Conservation (phyloP, 2,888 invertebrate species). For the Polyommatus iphigenia region DNA sequence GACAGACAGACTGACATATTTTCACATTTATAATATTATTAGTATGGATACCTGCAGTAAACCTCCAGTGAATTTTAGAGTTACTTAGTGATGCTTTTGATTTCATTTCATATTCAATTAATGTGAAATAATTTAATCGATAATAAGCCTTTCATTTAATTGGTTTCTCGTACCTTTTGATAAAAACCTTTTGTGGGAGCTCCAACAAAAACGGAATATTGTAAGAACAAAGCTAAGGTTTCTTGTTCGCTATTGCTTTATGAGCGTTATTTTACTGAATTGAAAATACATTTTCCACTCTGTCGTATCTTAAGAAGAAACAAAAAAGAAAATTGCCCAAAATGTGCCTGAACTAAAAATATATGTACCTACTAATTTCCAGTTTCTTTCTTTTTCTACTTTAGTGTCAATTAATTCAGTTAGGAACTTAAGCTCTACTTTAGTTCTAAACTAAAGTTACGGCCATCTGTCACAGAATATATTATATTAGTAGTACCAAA, state of each 20-base stretch:
- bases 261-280: neutral
- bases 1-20: too few relatives aligned
- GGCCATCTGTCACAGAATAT: too few relatives aligned
- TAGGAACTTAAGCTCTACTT: neutral
- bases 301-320: neutral
- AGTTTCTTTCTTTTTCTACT: neutral
- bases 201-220: neutral
- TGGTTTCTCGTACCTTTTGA: slow-evolving; percentile 18
- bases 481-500: too few relatives aligned
- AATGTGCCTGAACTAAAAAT: neutral
- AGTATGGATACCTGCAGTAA: neutral
- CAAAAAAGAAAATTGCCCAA: neutral
- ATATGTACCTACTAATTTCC: neutral
- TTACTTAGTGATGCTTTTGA: neutral
- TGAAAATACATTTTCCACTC: neutral
- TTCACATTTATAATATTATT: too few relatives aligned
- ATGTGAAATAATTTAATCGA: neutral
- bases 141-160: neutral
- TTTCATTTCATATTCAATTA: neutral
- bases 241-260: neutral
- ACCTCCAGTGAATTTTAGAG: neutral
- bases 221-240: neutral
- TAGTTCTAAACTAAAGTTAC: neutral
- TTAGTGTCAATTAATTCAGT: neutral
- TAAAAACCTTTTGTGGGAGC: neutral